Evolutionary conservation across 1,140 invertebrate genomes (phyloP), one percentile per base, ranked within the genome.

Genomic region (Nomia melanderi): DNA sequence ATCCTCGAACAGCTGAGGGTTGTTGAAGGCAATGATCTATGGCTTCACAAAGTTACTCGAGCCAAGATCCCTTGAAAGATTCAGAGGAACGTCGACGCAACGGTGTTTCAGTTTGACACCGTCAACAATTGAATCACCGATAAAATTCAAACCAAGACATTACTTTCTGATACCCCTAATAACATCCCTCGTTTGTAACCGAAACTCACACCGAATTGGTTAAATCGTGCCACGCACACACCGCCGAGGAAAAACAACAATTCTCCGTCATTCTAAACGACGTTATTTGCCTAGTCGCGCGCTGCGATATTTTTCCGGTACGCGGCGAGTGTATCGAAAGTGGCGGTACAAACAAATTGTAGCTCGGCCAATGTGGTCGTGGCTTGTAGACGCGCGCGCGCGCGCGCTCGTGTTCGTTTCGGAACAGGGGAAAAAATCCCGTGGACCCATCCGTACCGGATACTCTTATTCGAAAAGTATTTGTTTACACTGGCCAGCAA

Each of bases 401-500:
- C 20, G n/a, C 25, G 23, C 12, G 23, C 12, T 11, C 25, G 12
- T 5, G 62, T 78, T 27, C 25, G 67, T 54, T 69, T 59, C 29
- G 72, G 39, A 67, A 65, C 33, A 17, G n/a, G 8, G 20, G 29
- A 44, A 54, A 23, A 47, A 41, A 47, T 56, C 47, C n/a, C 11
- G 39, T 36, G 14, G 31, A 41, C 36, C 50, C n/a, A n/a, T 67
- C n/a, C 56, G 36, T 47, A 59, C 70, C 69, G 64, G 53, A 23
- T 60, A n/a, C 69, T 59, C 39, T 78, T 77, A 69, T 81, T 77
- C 74, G 33, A 59, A 81, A 73, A 82, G 44, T 77, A 82, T 82
- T 82, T 82, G 67, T 82, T 82, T 82, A 69, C 79, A 77, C 27
- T 33, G 50, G 27, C 47, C 54, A 12, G 67, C 79, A 81, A 82